Percentiles rank a stretch among this genome's conserved stretches.
Conservation (phyloP, 2,113 vertebrate species). For the Scatophagus argus region DNA sequence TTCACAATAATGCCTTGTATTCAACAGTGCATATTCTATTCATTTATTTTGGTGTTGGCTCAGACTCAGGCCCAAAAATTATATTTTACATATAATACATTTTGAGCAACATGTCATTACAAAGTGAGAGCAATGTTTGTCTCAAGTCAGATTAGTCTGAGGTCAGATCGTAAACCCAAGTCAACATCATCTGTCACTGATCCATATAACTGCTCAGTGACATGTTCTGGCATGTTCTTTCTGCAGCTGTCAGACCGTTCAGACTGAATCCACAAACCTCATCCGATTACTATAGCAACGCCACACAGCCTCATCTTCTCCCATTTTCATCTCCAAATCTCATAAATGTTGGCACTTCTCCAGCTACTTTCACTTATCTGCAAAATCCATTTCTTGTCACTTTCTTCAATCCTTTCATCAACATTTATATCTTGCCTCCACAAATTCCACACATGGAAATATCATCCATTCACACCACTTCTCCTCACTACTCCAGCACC, state of each 20-base stretch:
- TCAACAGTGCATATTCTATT: neutral
- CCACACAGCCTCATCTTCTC: slow-evolving; percentile 6
- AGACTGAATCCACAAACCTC: slow-evolving; percentile 10
- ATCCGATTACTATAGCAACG: slow-evolving; percentile 18
- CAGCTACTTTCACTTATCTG: slow-evolving; percentile 21
- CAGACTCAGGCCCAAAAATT: neutral
- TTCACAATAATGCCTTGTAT: neutral
- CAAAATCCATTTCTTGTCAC: slow-evolving; percentile 18
- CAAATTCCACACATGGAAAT: neutral
- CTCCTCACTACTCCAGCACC: neutral
- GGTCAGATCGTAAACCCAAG: slow-evolving; percentile 24
- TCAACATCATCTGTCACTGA: slow-evolving; percentile 41
- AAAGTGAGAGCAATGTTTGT: slow-evolving; percentile 2
- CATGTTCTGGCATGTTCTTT: slow-evolving; percentile 62
- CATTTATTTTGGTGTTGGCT: neutral
- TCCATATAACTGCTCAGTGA: slow-evolving; percentile 35
- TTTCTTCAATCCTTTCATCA: slow-evolving; percentile 19
- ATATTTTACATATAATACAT: neutral
- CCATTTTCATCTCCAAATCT: slow-evolving; percentile 37
- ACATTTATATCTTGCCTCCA: neutral
- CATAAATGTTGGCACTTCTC: slow-evolving; percentile 28
- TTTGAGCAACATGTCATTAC: neutral
- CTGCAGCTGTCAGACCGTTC: slow-evolving; percentile 29
- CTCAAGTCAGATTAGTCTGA: slow-evolving; percentile 20
- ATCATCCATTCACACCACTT: neutral